Base-by-base conservation (phyloP, 2,888 invertebrate genomes). In the Hoplodrina blanda region DNA sequence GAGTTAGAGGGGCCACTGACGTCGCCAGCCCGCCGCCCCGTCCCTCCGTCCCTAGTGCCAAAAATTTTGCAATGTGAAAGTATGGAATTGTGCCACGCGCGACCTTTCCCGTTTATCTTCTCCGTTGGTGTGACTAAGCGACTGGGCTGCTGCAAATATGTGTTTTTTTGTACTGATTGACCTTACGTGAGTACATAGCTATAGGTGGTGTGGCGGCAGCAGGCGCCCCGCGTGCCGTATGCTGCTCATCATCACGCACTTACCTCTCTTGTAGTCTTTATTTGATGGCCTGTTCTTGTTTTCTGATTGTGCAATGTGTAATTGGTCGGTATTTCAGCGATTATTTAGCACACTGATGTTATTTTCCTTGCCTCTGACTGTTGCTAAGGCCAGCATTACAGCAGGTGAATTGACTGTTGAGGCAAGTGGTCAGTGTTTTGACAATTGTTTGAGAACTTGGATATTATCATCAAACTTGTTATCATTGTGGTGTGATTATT, bases 61-160 rank as follows among this genome's bases (percentile, higher is more conserved):
- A 96, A 95, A 93, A 94, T 95, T 96, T 96, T 95, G 95, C 95
- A 96, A 96, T 94, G 95, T 95, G 95, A 96, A 95, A 96, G 95
- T 95, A 93, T 92, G 90, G 92, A 95, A 94, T 93, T 92, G 94
- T 95, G 95, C 94, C 94, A 95, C 95, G 94, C 95, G 92, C 92
- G 94, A 93, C 94, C 93, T 95, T 92, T 93, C 92, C 92, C 88
- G 90, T 89, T 82, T 89, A 90, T 93, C 92, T 91, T 90, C 88
- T 88, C 74, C 83, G 84, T 85, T 85, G 86, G 82, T 85, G 86
- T 86, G 85, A 85, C 78, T 76, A 80, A 87, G 83, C 84, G 82
- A 84, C 83, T 80, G 85, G 85, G 81, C 74, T 83, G 86, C 85
- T 85, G 84, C 77, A 86, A 90, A 89, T 88, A 91, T 91, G 88